Conservation (phyloP, 2,888 invertebrate genomes). For the Anodontia alba region DNA sequence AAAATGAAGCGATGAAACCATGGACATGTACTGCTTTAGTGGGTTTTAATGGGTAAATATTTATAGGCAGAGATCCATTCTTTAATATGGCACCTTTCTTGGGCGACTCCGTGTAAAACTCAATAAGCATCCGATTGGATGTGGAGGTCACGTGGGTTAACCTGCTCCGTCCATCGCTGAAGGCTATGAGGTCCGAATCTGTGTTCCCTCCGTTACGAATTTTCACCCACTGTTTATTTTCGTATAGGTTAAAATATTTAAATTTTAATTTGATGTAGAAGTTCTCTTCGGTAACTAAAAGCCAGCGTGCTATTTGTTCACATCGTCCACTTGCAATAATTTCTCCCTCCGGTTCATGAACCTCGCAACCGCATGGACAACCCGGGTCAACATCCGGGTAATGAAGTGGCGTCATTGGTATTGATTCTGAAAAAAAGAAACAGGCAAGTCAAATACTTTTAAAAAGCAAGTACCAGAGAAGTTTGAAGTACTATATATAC, state of each 20-base stretch:
- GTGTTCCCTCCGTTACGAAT: conserved; percentile 76
- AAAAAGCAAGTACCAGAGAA: too few species aligned
- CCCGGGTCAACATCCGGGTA: conserved; percentile 53
- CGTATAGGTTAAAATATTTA: conserved; percentile 73
- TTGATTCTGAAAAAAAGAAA: conserved; percentile 61
- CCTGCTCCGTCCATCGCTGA: conserved; percentile 60
- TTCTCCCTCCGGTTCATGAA: conserved; percentile 63
- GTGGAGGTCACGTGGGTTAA: conserved; percentile 71
- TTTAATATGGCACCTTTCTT: neutral
- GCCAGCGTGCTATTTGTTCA: conserved; percentile 74
- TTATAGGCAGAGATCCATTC: too few species aligned
- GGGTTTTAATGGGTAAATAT: conserved; percentile 18
- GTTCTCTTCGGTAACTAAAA: conserved; percentile 63
- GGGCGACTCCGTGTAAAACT: conserved; percentile 72
- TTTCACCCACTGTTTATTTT: conserved; percentile 78
- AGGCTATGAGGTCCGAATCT: conserved; percentile 71
- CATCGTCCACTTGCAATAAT: conserved; percentile 79
- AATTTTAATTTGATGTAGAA: conserved; percentile 74
- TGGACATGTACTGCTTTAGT: conserved; percentile 72
- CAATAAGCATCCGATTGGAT: conserved; percentile 75
- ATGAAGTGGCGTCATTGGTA: conserved; percentile 70
- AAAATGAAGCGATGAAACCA: conserved; percentile 76
- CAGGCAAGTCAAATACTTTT: too few species aligned
- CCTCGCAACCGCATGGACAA: conserved; percentile 75
- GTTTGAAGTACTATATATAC: too few species aligned